Evolutionary conservation across 2,888 invertebrate species (phyloP).

Genomic region (Chrysolina haemoptera): DNA sequence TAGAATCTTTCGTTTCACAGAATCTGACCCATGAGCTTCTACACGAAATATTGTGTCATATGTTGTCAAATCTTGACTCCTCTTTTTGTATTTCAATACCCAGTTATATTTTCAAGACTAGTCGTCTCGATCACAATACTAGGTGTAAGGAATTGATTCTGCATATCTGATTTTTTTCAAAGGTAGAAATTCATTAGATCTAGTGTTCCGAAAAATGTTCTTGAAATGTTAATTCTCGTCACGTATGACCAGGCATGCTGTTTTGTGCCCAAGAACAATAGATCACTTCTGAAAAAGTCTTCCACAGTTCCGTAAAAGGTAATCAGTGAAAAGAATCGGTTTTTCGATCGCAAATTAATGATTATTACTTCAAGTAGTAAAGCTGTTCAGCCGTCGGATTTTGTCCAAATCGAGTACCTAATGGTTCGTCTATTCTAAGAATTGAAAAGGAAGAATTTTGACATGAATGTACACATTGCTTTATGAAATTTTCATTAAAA

Average conservation of each 20-base stretch:
- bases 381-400: not conserved
- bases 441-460: not conserved
- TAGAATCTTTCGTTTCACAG: no score
- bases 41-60: no score
- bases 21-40: no score
- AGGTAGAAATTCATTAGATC: not conserved
- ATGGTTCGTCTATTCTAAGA: not conserved
- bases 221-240: not conserved
- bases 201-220: not conserved
- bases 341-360: not conserved
- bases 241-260: not conserved
- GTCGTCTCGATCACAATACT: no score
- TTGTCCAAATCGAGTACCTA: not conserved
- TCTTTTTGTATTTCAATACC: no score
- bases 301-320: not conserved
- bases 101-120: no score
- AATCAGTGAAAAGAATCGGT: not conserved
- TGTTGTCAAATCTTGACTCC: no score
- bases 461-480: not conserved
- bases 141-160: no score
- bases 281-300: not conserved
- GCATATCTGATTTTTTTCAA: not conserved
- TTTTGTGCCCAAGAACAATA: constrained; percentile 1
- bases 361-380: not conserved
- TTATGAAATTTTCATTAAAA: no score